Evolutionary conservation across 2,113 vertebrate species (phyloP), one percentile per base, ranked within the genome.

Genomic region (Nycticebus coucang): DNA sequence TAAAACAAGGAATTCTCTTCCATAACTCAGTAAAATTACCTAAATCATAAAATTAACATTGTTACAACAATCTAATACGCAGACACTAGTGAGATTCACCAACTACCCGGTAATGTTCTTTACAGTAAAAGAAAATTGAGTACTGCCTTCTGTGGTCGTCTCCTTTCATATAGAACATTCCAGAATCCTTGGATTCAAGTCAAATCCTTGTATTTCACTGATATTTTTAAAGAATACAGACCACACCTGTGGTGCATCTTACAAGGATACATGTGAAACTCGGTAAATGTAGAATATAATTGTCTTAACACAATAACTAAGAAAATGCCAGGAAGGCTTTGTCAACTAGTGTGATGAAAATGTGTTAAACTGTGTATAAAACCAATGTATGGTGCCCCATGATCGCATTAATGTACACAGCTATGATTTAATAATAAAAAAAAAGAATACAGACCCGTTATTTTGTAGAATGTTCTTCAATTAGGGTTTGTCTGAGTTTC

Each of bases 1-100:
- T 86, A 83, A 94, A 87, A 96, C 26, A 89, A 95, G 60, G 59
- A 88, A 78, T 87, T 87, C 41, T 89, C 89, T 94, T 97, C 78
- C 22, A 94, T 59, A 92, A 72, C 33, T 72, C 59, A 69, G 28
- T 24, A 83, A 45, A 84, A 93, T 84, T 79, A 85, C 68, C 89
- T 78, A 87, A 94, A 89, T 92, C 74, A 95, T 37, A 94, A 98
- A 96, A 87, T 84, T 93, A 96, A 68, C 91, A 94, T 37, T 68
- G 81, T 90, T 93, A 96, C n/a, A 83, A 92, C 92, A 94, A 95
- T 83, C 87, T 74, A 91, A 97, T 84, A 59, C 72, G 62, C 9
- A 60, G 79, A 59, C n/a, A 45, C 91, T 78, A 93, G 4, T 78
- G 45, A 96, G 57, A 89, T 93, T 80, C 71, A 74, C 85, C 59